Evolutionary conservation across 23 tunicate species (phyloP), one percentile per base, ranked within the genome.

Genomic region (Oikopleura dioica): DNA sequence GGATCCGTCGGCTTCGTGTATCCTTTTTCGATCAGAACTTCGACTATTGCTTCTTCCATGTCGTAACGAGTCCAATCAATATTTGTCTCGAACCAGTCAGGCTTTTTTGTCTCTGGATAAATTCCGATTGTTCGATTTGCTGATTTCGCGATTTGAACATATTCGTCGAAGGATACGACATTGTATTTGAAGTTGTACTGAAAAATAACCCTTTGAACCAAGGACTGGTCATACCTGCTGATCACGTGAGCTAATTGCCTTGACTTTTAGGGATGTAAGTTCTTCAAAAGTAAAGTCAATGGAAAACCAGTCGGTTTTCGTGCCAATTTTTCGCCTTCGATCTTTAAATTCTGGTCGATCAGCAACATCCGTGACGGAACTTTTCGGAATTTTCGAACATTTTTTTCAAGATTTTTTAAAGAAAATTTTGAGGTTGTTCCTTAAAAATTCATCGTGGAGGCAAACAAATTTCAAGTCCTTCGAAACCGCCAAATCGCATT

Each of bases 71-170:
- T 1, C 4, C 35, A 0, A 0, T 38, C 9, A 0, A 81, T 51
- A 50, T 37, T 72, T 12, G 38, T 23, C 75, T 89, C 84, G 78
- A 79, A 84, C 38, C 81, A 81, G 0, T 32, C 50, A 9, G 96
- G 92, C 5, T 35, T 36, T 79, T 89, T 89, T 29, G 87, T 81
- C 78, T 89, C 96, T 0, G 96, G 96, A 81, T 89, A 89, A 50
- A 89, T 84, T 26, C 96, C 96, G 51, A 87, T 58, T 0, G 81
- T 81, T 36, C 85, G 68, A n/a, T n/a, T n/a, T 1, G 37, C 36
- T 35, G 76, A 76, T 38, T 84, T 68, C 1, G 96, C 96, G 1
- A 82, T 83, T 0, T 79, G 86, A 34, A 89, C 77, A 75, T 84
- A 84, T 28, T 89, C 89, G 50, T 84, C 89, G 38, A 89, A 89